Base-by-base conservation (phyloP, 2,888 invertebrate species). In the Julus scanicus region DNA sequence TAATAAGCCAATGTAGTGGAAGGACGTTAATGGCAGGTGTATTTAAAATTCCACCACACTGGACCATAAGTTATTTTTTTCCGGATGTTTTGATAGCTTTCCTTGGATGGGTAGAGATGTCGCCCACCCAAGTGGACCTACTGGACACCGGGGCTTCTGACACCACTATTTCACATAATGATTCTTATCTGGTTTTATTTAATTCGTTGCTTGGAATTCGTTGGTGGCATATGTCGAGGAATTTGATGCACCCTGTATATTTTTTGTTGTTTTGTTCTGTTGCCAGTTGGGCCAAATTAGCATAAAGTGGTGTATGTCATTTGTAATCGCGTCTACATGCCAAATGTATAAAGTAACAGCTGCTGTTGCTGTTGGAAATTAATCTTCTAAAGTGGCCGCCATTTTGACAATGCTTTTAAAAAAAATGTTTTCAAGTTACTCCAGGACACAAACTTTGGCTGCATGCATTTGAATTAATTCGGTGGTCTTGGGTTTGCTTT, bases 281-380 rank as follows among this genome's bases (percentile, higher is more conserved):
- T 71, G 29, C n/a, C 63, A 53, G 63, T 20, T 63, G 63, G 63
- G 63, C 63, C 29, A 71, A 71, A 71, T 71, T 71, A 71, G 71
- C 71, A 71, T 71, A 71, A 71, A 71, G 29, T 71, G 71, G 71
- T 71, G 71, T 71, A 71, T 71, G 71, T 71, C 71, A 71, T 71
- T 71, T 29, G 71, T 71, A 71, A 29, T 29, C 29, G 63, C 71
- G 71, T 71, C 71, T 71, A 29, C 71, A 71, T 29, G 71, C 71
- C 71, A 71, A 29, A 29, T 71, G 71, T 29, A 71, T n/a, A 20
- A 20, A 63, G 71, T 71, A 29, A 71, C 71, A 71, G 71, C 71
- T 71, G 71, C 71, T n/a, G 63, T 63, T 63, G 63, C 20, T 71
- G 71, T 11, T 71, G 29, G 71, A 71, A 71, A 71, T 71, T 71